A percentile compares a stretch with the other conserved stretches of the same genome.
Conservation (phyloP, 1,140 invertebrate genomes). For the Lithobius niger region DNA sequence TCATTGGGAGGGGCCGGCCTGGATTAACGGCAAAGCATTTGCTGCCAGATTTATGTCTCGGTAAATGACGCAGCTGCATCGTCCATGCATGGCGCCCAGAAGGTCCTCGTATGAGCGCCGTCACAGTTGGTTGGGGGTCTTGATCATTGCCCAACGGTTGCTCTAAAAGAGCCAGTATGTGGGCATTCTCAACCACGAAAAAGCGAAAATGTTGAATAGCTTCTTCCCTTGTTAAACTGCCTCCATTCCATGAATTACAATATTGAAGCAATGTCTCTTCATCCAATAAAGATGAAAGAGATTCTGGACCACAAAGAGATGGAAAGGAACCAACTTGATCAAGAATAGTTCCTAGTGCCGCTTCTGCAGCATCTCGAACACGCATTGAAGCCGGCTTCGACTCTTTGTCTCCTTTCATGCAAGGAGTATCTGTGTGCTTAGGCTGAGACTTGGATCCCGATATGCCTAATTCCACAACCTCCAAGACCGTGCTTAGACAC, state of each 20-base stretch:
- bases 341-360: conserved; percentile 72
- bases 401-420: conserved; percentile 91
- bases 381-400: conserved; percentile 90
- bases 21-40: conserved; percentile 54
- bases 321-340: conserved; percentile 79
- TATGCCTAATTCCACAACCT: conserved; percentile 94
- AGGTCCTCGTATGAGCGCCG: conserved; percentile 70
- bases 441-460: conserved; percentile 81
- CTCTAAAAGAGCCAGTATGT: conserved; percentile 77
- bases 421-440: conserved; percentile 76
- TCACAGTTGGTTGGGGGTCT: conserved; percentile 44
- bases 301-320: conserved; percentile 65
- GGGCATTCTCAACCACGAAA: conserved; percentile 77
- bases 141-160: conserved; percentile 60
- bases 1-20: conserved; percentile 60
- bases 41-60: conserved; percentile 53
- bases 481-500: conserved; percentile 78
- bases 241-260: conserved; percentile 44
- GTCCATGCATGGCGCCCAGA: conserved; percentile 92
- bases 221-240: conserved; percentile 37
- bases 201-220: conserved; percentile 61
- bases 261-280: conserved; percentile 70
- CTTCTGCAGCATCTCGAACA: conserved; percentile 89
- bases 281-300: conserved; percentile 70
- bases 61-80: conserved; percentile 68